These are phyloP conservation scores for Hyppa rectilinea DNA, from an alignment of 2,888 invertebrate species.

Conservation along the genomic window DNA sequence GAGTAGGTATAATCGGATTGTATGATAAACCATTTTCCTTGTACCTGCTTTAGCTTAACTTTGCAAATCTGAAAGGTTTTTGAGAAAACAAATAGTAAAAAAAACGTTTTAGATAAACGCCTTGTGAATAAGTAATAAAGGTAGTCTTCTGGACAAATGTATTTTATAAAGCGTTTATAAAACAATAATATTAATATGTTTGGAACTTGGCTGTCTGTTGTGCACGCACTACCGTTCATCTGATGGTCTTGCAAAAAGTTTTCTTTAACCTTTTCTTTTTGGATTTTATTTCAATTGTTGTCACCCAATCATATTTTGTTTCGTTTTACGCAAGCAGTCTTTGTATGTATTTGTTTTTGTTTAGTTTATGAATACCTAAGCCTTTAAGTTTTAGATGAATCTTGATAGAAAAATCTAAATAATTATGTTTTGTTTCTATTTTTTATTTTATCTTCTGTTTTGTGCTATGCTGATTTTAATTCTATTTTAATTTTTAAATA, in stretches of 20 bases:
- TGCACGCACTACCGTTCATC: slow-evolving; percentile 22
- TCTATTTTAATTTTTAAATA: slow-evolving; percentile 37
- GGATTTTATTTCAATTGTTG: neutral
- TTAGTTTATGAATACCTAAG: slow-evolving; percentile 17
- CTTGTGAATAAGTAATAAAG: neutral
- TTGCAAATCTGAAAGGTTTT: neutral
- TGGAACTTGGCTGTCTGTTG: slow-evolving; percentile 22
- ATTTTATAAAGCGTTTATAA: slow-evolving; percentile 1
- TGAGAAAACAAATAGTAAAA: neutral
- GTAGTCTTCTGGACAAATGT: neutral
- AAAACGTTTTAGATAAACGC: neutral
- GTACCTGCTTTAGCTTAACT: neutral
- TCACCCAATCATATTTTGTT: slow-evolving; percentile 25
- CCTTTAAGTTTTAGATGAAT: slow-evolving; percentile 58
- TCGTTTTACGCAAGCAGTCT: slow-evolving; percentile 30
- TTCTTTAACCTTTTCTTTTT: neutral
- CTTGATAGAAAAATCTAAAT: slow-evolving; percentile 52
- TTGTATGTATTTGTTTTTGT: slow-evolving; percentile 17
- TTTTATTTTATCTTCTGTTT: slow-evolving; percentile 45
- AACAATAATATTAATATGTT: neutral
- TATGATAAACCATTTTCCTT: neutral
- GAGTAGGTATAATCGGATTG: neutral
- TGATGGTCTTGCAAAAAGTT: neutral
- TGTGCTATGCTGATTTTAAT: slow-evolving; percentile 42
- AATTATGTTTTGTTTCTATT: slow-evolving; percentile 52